Conservation (phyloP, 2,888 invertebrate species). For the Sminthurinus aureus region DNA sequence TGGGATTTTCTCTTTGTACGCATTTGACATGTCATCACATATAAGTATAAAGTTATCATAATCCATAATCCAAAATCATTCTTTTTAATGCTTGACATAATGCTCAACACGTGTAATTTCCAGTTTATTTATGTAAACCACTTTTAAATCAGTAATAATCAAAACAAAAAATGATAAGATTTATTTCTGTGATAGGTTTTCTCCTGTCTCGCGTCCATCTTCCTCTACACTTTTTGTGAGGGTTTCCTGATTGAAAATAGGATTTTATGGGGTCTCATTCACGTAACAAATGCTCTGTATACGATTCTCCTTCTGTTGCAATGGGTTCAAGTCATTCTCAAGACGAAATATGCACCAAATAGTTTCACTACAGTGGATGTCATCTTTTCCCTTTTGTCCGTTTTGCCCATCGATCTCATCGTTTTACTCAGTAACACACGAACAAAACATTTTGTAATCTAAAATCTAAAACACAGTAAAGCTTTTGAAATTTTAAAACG, state of each 20-base stretch:
- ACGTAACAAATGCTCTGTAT: conserved; percentile 54
- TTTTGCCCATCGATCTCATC: conserved; percentile 55
- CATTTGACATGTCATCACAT: no score
- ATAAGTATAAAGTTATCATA: no score
- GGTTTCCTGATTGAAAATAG: conserved; percentile 53
- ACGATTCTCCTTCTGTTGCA: conserved; percentile 49
- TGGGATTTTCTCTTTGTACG: conserved; percentile 50
- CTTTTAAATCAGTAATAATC: no score
- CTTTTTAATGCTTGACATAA: no score
- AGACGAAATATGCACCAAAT: conserved; percentile 54
- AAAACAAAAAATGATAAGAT: no score
- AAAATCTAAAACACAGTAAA: no score
- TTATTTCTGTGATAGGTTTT: no score
- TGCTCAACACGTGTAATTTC: no score
- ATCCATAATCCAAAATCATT: no score
- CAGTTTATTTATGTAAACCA: no score
- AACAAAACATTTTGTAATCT: no score
- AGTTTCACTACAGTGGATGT: conserved; percentile 52
- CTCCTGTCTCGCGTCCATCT: conserved; percentile 51
- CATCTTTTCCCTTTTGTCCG: conserved; percentile 50
- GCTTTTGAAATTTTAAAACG: no score
- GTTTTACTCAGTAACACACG: conserved; percentile 39
- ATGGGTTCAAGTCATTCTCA: conserved; percentile 55
- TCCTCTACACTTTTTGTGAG: conserved; percentile 54
- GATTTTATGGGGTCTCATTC: conserved; percentile 53